Conservation (phyloP, 2,113 vertebrate species). For the Coptodon rendalli region DNA sequence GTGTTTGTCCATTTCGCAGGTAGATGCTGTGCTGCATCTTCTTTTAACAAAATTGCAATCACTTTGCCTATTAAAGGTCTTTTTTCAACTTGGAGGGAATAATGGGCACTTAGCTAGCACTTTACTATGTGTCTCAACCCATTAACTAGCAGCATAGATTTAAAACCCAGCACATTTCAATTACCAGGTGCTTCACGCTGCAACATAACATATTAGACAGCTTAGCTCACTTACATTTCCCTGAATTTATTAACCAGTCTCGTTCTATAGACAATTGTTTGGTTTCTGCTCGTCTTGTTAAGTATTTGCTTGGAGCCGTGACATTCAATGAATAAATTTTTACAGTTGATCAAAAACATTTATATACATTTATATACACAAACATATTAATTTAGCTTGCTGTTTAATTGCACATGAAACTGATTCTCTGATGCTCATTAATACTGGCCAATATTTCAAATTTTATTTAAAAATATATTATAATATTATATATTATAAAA, state of each 20-base stretch:
- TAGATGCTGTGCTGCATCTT: background rate
- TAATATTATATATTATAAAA: background rate
- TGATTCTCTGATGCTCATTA: background rate
- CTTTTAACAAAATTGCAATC: constrained; percentile 14
- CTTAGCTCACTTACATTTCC: constrained; percentile 2
- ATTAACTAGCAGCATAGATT: constrained; percentile 42
- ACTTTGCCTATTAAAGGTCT: constrained; percentile 25
- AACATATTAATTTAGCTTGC: background rate
- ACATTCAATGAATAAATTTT: background rate
- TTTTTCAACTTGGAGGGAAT: constrained; percentile 7
- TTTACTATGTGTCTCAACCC: constrained; percentile 40
- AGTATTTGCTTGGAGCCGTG: background rate
- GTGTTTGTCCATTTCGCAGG: background rate
- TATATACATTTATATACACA: background rate
- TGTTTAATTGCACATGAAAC: background rate
- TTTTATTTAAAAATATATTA: background rate
- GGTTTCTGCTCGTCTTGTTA: background rate
- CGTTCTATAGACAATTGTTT: background rate
- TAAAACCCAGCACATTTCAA: constrained; percentile 12
- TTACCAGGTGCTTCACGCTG: constrained; percentile 10
- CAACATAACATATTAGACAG: constrained; percentile 22
- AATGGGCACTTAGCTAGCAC: constrained; percentile 25
- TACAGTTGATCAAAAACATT: background rate
- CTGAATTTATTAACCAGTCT: constrained; percentile 17
- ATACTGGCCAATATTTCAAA: background rate